Evolutionary conservation across 2,113 vertebrate genomes (phyloP).

Genomic region (Lophius piscatorius): DNA sequence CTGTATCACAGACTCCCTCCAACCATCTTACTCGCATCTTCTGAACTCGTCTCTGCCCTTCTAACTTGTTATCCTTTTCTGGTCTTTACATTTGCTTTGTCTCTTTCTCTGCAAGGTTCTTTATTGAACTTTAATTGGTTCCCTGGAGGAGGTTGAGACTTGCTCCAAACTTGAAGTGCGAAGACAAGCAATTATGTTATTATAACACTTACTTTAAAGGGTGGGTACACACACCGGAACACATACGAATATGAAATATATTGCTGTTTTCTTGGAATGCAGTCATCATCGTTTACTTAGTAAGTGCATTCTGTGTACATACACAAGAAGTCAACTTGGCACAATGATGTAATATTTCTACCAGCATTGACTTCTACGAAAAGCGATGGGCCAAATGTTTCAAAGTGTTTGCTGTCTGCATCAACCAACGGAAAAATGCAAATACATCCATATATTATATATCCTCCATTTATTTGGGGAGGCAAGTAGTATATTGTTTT

Average conservation of each 20-base stretch:
- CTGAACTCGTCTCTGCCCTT: slow-evolving; percentile 53
- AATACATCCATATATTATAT: too few relatives aligned
- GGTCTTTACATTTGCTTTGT: slow-evolving; percentile 28
- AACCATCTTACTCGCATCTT: slow-evolving; percentile 61
- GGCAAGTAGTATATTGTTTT: too few relatives aligned
- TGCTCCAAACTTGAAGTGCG: slow-evolving; percentile 56
- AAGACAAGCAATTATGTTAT: slow-evolving; percentile 64
- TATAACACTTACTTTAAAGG: slow-evolving; percentile 50
- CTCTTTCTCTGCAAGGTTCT: slow-evolving; percentile 53
- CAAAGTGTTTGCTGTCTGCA: too few relatives aligned
- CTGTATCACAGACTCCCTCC: slow-evolving; percentile 55
- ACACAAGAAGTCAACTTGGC: slow-evolving; percentile 38
- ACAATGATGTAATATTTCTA: slow-evolving; percentile 41
- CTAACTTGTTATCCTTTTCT: slow-evolving; percentile 27
- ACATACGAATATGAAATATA: slow-evolving; percentile 22
- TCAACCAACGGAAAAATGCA: too few relatives aligned
- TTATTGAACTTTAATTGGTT: slow-evolving; percentile 76
- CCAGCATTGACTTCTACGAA: too few relatives aligned
- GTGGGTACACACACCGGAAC: slow-evolving; percentile 18
- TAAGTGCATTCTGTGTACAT: too few relatives aligned
- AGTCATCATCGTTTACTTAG: slow-evolving; percentile 25
- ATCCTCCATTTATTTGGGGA: too few relatives aligned
- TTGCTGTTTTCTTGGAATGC: slow-evolving; percentile 44
- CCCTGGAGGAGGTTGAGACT: slow-evolving; percentile 66
- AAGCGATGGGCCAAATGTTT: too few relatives aligned